Percentiles rank a stretch among this genome's conserved stretches.
phyloP scores from a whole-genome alignment of 2,888 invertebrate species.

The Malachius bipustulatus region DNA sequence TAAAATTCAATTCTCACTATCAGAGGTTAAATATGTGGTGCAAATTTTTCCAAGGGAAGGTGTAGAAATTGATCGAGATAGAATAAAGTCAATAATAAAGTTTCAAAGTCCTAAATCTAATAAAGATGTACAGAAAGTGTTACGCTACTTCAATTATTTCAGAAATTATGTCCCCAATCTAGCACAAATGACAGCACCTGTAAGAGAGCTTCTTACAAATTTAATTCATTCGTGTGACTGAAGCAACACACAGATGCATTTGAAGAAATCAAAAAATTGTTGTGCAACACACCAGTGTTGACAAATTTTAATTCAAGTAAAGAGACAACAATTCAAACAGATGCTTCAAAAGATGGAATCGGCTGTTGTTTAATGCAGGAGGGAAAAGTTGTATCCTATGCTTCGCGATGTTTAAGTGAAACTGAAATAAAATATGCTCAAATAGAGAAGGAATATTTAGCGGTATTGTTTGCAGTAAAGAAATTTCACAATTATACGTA shows the following conservation, averaged over 20 bases:
- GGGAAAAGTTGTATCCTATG: conserved; percentile 14
- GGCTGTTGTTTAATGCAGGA: conserved; percentile 18
- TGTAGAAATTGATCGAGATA: conserved; percentile 14
- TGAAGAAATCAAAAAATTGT: conserved; percentile 12
- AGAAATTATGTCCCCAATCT: conserved; percentile 18
- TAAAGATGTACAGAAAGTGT: conserved; percentile 15
- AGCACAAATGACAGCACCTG: conserved; percentile 14
- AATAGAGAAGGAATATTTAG: conserved; percentile 29
- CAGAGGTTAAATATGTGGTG: conserved; percentile 24
- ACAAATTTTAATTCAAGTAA: conserved; percentile 14
- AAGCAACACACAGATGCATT: conserved; percentile 11
- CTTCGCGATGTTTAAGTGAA: conserved; percentile 16
- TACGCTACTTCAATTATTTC: conserved; percentile 19
- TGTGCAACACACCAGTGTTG: conserved; percentile 15
- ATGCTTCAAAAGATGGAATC: conserved; percentile 16
- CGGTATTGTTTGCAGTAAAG: conserved; percentile 22
- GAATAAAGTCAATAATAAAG: conserved; percentile 12
- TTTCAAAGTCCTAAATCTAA: conserved; percentile 16
- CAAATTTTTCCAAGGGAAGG: conserved; percentile 14
- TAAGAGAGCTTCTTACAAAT: conserved; percentile 17
- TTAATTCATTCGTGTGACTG: conserved; percentile 13
- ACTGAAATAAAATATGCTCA: conserved; percentile 22
- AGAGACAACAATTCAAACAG: conserved; percentile 14
- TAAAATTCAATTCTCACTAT: conserved; percentile 22
- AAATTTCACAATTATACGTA: conserved; percentile 27